Evolutionary conservation across 2,797 vertebrate genomes (phyloP), one percentile per base, ranked within the genome.

Genomic region (Epinephelus malabaricus): DNA sequence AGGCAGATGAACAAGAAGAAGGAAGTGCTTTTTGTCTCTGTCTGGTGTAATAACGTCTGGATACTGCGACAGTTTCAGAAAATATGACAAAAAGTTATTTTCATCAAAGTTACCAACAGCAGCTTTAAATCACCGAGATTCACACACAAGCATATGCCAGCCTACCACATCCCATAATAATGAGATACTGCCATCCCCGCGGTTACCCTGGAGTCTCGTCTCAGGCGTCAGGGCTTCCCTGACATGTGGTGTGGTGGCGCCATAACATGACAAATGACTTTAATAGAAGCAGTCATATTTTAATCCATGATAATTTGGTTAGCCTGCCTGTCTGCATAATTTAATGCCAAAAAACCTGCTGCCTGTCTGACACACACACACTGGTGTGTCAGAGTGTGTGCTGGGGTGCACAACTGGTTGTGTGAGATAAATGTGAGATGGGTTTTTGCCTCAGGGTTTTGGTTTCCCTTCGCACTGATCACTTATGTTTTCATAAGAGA

Each of bases 211-310:
- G 1, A 51, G 77, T 59, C 21, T 76, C 1, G 12, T 70, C 17
- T 59, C 60, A 71, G 62, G 12, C 4, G 14, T 11, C 9, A 45
- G 27, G 69, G 43, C 46, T 53, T 67, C 45, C 43, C 53, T 34
- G 25, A 40, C 23, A 67, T 30, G 34, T 12, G 23, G 40, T 8
- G 25, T 47, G 9, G 59, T 19, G 34, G 34, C 7, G 13, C 30
- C 43, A 2, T 19, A 66, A 81, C 65, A 71, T 74, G 77, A 71
- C 15, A 3, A 58, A 74, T 69, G 21, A 63, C 74, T 83, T 81
- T 65, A 71, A 87, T 55, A 68, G 30, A 50, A 49, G 27, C 58
- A 25, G 70, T 51, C 69, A 78, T 61, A 73, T 73, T 78, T 70
- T 53, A 80, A 78, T 78, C 73, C 51, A 21, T 14, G 12, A 67